Base-by-base conservation (phyloP, 2,888 invertebrate species). In the Phymatocera aterrima region DNA sequence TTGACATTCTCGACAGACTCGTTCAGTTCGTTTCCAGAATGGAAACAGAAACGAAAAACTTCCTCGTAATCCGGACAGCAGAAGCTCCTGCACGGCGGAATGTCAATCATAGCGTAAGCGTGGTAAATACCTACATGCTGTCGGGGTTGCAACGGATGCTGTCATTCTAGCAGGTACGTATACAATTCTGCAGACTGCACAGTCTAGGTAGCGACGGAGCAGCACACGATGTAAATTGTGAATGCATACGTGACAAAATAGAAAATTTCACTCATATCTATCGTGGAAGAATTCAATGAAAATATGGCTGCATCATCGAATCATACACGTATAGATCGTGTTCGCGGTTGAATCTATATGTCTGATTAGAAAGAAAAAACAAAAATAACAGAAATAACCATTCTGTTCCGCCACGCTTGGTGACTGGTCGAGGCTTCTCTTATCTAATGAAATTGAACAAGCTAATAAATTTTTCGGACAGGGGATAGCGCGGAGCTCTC, bases 371-470 rank as follows among this genome's bases (percentile, higher is more conserved):
- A n/a, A n/a, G n/a, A n/a, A n/a, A n/a, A n/a, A n/a, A n/a, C n/a
- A n/a, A n/a, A n/a, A 1, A 64, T 64, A 37, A 64, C 10, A 21
- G 4, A 64, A 64, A n/a, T 43, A 12, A 37, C 34, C 18, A 64
- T 37, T 37, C 18, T 21, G 18, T 51, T 72, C n/a, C 51, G 3
- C 12, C 24, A 15, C 12, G 10, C 28, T 28, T 28, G 10, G 31
- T 5, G 28, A 31, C 31, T 68, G 21, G 8, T 48, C 18, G 28
- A 6, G 46, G 68, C 51, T 48, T 72, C n/a, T n/a, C 12, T 31
- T 72, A 72, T 68, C 68, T 46, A 15, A n/a, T 68, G 68, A 68
- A 68, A 68, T 24, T 68, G 46, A 68, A 68, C 21, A 72, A 48
- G 70, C 48, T 21, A 51, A 72, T 72, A 72, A 72, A 51, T 72